Conservation (phyloP, 2,888 invertebrate genomes). For the Ptychoptera contaminata region DNA sequence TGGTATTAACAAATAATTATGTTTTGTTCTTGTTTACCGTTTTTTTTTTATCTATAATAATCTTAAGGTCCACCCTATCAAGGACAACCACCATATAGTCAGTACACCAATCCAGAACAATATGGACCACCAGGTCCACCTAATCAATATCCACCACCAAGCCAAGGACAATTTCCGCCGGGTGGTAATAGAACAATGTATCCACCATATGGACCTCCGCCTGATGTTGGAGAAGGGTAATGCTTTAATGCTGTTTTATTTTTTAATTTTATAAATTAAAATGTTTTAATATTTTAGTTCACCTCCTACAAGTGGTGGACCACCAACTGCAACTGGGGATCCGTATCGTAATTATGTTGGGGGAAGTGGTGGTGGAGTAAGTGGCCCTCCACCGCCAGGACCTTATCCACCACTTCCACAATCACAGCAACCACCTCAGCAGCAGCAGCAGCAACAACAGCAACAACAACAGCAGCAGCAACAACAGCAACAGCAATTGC, state of each 20-base stretch:
- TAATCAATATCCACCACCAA: constrained; percentile 40
- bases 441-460: constrained; percentile 21
- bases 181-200: constrained; percentile 58
- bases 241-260: background rate
- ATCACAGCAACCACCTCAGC: constrained; percentile 12
- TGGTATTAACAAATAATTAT: background rate
- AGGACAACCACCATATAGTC: constrained; percentile 46
- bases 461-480: constrained; percentile 13
- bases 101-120: constrained; percentile 48
- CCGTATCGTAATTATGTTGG: constrained; percentile 8
- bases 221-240: constrained; percentile 45
- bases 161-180: constrained; percentile 39
- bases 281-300: constrained; percentile 10
- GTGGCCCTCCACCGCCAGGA: constrained; percentile 1
- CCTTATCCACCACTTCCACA: constrained; percentile 7
- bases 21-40: background rate
- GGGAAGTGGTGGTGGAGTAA: background rate
- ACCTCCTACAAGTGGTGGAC: constrained; percentile 25
- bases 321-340: constrained; percentile 16
- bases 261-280: background rate
- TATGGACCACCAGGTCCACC: constrained; percentile 38
- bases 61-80: constrained; percentile 37
- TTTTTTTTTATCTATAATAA: constrained; percentile 2
- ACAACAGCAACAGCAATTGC: constrained; percentile 21
- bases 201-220: constrained; percentile 55